A percentile compares a stretch with the other conserved stretches of the same genome.
These are phyloP conservation scores for Triplophysa dalaica DNA, from an alignment of 2,113 vertebrate species.

Conservation along the genomic window DNA sequence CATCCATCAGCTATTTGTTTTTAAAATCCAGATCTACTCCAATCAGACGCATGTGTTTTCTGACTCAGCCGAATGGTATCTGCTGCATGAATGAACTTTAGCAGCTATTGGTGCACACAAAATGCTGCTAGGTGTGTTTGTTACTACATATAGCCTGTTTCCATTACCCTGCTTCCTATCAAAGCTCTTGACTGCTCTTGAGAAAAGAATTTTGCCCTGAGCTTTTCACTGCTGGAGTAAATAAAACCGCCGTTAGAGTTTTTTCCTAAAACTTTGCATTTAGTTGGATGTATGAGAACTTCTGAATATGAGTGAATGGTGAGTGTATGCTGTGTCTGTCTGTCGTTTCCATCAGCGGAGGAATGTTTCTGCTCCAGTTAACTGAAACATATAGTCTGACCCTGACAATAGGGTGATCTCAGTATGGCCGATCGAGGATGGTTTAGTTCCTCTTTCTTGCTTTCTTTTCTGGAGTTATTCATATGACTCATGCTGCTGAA, in stretches of 20 bases:
- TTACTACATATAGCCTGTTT: conserved; percentile 55
- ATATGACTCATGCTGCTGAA: conserved; percentile 23
- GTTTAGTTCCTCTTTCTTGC: not conserved
- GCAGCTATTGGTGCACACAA: conserved; percentile 64
- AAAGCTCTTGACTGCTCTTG: conserved; percentile 30
- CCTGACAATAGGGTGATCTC: conserved; percentile 62
- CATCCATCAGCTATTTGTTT: conserved; percentile 42
- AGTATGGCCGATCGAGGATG: conserved; percentile 47
- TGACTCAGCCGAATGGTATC: conserved; percentile 59
- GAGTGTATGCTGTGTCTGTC: not conserved
- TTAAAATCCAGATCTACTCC: conserved; percentile 47
- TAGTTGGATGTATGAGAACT: not conserved
- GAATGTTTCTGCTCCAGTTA: conserved; percentile 79
- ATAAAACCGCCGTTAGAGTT: not conserved
- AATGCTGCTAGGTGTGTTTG: conserved; percentile 67
- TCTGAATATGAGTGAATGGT: not conserved
- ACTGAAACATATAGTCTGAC: conserved; percentile 62
- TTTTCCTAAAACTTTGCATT: not conserved
- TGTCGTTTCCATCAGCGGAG: conserved; percentile 54
- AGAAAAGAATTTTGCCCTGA: not conserved
- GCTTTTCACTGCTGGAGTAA: not conserved
- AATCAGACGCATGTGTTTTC: conserved; percentile 38
- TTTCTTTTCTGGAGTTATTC: conserved; percentile 11
- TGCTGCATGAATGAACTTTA: conserved; percentile 52
- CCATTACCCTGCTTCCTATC: conserved; percentile 36